Conservation (phyloP, 2,797 vertebrate species). For the Novumbra hubbsi region DNA sequence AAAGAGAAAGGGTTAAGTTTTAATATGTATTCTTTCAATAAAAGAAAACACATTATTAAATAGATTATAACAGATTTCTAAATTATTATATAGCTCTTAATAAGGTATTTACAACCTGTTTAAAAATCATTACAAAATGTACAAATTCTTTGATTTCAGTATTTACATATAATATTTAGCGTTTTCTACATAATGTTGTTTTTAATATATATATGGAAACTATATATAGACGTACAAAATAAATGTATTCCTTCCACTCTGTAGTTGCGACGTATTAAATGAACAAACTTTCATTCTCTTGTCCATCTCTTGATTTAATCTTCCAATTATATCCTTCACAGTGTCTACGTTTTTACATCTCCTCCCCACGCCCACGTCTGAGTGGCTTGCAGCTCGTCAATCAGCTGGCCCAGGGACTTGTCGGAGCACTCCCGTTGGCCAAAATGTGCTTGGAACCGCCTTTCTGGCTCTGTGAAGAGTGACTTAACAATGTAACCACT, state of each 20-base stretch:
- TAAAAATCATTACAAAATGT: no score
- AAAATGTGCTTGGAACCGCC: slow-evolving; percentile 62
- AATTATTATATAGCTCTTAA: no score
- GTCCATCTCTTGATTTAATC: slow-evolving; percentile 50
- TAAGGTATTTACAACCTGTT: no score
- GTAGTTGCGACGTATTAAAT: not conserved
- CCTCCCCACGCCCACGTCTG: slow-evolving; percentile 52
- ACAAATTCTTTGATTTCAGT: no score
- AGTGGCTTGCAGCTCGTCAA: slow-evolving; percentile 62
- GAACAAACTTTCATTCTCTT: slow-evolving; percentile 55
- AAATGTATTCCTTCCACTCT: not conserved
- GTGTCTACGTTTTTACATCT: slow-evolving; percentile 44
- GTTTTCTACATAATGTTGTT: not conserved
- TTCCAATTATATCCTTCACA: slow-evolving; percentile 44
- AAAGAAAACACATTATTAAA: no score
- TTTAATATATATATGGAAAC: not conserved
- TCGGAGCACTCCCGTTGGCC: slow-evolving; percentile 64
- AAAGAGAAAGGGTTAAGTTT: no score
- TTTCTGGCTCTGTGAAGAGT: slow-evolving; percentile 61
- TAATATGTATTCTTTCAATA: no score
- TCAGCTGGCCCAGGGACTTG: slow-evolving; percentile 67
- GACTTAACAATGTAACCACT: slow-evolving; percentile 41
- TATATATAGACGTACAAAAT: not conserved
- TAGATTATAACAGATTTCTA: no score
- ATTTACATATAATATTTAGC: not conserved